Conservation (phyloP, 2,113 vertebrate genomes). For the Mustela nigripes region DNA sequence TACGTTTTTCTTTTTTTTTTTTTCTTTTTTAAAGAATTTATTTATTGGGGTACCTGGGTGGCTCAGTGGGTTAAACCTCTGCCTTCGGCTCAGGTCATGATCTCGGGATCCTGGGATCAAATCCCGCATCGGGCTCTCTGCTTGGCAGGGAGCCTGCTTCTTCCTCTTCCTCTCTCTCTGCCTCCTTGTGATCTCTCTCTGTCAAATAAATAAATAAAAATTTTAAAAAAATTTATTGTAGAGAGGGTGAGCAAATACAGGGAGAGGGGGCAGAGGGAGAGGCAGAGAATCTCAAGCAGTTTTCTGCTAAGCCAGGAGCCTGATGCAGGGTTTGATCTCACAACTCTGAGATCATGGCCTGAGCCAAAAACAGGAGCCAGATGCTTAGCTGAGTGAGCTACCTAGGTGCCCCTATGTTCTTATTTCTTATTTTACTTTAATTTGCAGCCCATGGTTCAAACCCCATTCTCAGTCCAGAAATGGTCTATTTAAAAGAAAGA, state of each 20-base stretch:
- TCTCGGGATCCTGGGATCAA: no score
- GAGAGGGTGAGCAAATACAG: background rate
- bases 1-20: background rate
- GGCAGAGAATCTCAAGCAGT: background rate
- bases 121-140: no score
- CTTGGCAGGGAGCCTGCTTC: no score
- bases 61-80: no score
- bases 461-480: background rate
- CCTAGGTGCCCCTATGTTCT: background rate
- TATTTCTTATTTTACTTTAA: conserved; percentile 14
- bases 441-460: background rate
- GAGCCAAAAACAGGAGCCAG: background rate
- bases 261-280: background rate
- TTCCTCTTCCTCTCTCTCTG: no score
- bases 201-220: no score
- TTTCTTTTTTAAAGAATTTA: background rate
- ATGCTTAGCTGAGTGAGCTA: background rate
- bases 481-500: background rate
- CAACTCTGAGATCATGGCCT: background rate
- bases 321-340: background rate
- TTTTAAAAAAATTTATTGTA: background rate
- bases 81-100: no score
- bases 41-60: background rate
- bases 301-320: background rate
- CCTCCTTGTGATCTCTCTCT: no score